Evolutionary conservation across 2,888 invertebrate species (phyloP).

Genomic region (Morinoia aosen): DNA sequence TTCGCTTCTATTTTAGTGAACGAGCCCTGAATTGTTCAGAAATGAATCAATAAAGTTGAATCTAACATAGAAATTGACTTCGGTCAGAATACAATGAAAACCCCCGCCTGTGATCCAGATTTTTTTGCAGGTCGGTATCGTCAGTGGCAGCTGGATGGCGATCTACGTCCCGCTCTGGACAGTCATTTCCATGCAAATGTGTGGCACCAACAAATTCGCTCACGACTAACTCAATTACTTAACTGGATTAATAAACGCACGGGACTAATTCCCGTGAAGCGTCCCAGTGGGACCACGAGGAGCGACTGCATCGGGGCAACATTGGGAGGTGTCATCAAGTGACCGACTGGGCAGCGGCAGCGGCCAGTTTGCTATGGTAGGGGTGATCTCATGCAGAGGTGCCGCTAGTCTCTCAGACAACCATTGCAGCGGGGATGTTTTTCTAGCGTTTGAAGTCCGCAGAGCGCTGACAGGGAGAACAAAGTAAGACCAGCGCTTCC

Average conservation of each 20-base stretch:
- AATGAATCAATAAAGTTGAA: background rate
- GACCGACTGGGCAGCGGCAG: no score
- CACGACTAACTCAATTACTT: constrained; percentile 52
- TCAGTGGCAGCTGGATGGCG: background rate
- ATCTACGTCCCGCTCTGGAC: background rate
- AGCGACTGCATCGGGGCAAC: background rate
- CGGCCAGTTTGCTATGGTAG: background rate
- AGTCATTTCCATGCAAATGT: constrained; percentile 49
- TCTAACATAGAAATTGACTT: background rate
- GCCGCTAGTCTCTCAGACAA: background rate
- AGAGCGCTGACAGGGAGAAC: background rate
- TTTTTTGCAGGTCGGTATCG: background rate
- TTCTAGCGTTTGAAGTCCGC: background rate
- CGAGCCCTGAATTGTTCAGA: background rate
- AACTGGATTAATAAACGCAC: constrained; percentile 50
- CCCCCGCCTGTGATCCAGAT: background rate
- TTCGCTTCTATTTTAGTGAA: background rate
- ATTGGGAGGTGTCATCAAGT: background rate
- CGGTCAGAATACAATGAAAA: background rate
- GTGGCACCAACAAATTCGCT: constrained; percentile 32
- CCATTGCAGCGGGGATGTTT: background rate
- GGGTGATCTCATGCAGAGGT: background rate
- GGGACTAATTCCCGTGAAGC: constrained; percentile 40
- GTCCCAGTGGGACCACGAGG: background rate
- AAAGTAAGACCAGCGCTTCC: background rate